Evolutionary conservation across 2,113 vertebrate species (phyloP).

Genomic region (Prunella himalayana): DNA sequence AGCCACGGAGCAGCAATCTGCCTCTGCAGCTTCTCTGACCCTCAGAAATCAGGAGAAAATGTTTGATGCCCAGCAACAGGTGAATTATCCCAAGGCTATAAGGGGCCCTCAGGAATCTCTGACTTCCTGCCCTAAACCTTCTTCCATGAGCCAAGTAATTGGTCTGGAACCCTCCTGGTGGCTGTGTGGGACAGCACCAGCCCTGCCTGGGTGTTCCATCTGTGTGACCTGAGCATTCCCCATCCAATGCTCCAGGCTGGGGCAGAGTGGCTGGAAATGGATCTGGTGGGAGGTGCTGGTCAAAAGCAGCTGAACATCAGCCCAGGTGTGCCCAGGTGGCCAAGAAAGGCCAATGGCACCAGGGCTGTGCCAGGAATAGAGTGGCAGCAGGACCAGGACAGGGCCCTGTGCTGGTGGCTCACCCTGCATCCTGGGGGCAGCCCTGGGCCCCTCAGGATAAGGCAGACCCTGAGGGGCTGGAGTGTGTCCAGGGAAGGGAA

Average conservation of each 20-base stretch:
- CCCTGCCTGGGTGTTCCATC: background rate
- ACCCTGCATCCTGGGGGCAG: background rate
- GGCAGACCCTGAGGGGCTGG: background rate
- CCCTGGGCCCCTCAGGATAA: background rate
- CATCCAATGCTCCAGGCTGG: background rate
- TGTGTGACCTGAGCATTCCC: background rate
- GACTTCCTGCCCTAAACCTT: background rate
- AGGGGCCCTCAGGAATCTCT: background rate
- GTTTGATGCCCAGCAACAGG: background rate
- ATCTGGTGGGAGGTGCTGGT: background rate
- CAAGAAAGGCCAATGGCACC: background rate
- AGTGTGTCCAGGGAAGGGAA: fast-evolving
- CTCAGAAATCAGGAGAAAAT: background rate
- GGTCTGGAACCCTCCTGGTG: background rate
- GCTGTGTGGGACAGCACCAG: background rate
- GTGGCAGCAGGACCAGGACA: background rate
- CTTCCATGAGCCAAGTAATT: background rate
- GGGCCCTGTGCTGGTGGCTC: background rate
- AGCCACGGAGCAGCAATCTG: background rate
- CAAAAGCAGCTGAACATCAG: background rate
- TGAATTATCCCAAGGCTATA: background rate
- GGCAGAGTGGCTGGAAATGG: background rate
- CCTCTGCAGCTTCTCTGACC: background rate
- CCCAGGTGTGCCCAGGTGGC: background rate
- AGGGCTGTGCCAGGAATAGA: background rate